Percentiles rank a stretch among this genome's conserved stretches.
Conservation (phyloP, 2,797 vertebrate genomes). For the Phalanger gymnotis region DNA sequence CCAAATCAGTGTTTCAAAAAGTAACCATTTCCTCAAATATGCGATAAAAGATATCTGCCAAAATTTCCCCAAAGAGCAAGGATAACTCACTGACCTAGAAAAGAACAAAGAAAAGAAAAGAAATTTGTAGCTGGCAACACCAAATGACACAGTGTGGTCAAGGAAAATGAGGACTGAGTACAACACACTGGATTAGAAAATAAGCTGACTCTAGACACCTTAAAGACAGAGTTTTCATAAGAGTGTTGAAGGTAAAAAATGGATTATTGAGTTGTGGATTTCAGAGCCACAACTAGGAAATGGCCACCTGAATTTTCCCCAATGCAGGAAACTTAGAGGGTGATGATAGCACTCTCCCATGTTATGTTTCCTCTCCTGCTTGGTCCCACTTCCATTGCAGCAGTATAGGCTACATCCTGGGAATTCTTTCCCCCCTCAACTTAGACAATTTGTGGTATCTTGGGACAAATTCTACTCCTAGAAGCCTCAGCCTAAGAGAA, state of each 20-base stretch:
- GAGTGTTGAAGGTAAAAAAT: not conserved
- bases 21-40: not conserved
- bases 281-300: not conserved
- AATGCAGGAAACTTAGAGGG: not conserved
- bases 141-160: not conserved
- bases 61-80: not conserved
- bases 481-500: not conserved
- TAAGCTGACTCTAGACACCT: not conserved
- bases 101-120: not conserved
- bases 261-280: not conserved
- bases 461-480: not conserved
- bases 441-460: not conserved
- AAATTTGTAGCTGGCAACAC: not conserved
- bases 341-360: not conserved
- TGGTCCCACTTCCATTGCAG: not conserved
- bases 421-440: not conserved
- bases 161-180: not conserved
- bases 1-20: not conserved
- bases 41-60: not conserved
- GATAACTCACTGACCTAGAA: not conserved
- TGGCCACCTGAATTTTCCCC: not conserved
- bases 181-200: not conserved
- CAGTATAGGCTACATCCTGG: not conserved
- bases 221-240: not conserved
- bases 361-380: not conserved